These are phyloP conservation scores for Sarotherodon lohbergeri DNA, from an alignment of 2,113 vertebrate genomes.

Conservation along the genomic window DNA sequence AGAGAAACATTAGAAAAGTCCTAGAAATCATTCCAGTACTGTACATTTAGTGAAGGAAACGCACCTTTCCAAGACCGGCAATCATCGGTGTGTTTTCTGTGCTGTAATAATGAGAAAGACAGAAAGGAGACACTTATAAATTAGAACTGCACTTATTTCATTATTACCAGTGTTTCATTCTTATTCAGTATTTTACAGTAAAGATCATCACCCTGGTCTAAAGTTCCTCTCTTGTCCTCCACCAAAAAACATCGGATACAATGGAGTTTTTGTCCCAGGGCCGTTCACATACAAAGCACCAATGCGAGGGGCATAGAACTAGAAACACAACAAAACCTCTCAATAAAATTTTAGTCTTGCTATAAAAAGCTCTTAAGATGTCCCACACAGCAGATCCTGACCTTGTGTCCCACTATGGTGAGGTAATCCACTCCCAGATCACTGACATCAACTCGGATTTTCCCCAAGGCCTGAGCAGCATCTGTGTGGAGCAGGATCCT, in stretches of 20 bases:
- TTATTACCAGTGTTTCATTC: background rate
- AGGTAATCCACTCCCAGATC: constrained; percentile 90
- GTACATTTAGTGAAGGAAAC: background rate
- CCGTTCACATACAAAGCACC: constrained; percentile 80
- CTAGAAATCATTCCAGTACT: background rate
- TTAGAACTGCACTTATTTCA: background rate
- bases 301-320: constrained; percentile 91
- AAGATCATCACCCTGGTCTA: constrained; percentile 84
- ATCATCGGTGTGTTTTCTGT: constrained; percentile 98
- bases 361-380: background rate
- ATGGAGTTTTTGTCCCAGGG: constrained; percentile 71
- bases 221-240: constrained; percentile 92
- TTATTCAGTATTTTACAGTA: background rate
- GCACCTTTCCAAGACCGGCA: constrained; percentile 90
- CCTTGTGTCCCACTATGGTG: constrained; percentile 96
- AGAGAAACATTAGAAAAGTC: background rate
- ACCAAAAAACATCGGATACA: constrained; percentile 88
- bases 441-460: constrained; percentile 78
- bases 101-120: constrained; percentile 64
- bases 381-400: constrained; percentile 19
- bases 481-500: constrained; percentile 86
- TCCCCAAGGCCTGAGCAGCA: constrained; percentile 91
- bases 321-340: background rate
- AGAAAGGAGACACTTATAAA: background rate
- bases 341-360: background rate